Evolutionary conservation across 1,140 invertebrate genomes (phyloP), one percentile per base, ranked within the genome.

Genomic region (Pseudomyrmex dendroicus): DNA sequence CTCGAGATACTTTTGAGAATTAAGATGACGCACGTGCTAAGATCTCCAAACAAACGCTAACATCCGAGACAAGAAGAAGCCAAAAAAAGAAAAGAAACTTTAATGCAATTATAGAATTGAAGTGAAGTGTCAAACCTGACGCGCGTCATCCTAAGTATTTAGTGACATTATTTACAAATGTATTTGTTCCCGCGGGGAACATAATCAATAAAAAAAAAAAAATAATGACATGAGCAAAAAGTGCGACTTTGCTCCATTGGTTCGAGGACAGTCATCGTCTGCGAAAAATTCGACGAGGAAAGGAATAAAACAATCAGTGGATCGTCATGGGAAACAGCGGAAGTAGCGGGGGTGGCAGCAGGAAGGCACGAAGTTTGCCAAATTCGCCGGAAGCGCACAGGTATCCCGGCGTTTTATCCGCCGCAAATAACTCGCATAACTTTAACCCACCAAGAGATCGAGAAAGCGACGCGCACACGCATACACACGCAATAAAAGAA

Each of bases 361-460:
- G 95, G 63, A 95, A 96, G 90, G 95, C 95, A 76, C 94, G 95
- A 87, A 96, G 96, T 91, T 93, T 96, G 89, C 96, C 96, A 59
- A 96, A 96, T 90, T 96, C 96, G 74, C 96, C 96, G 87, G 96
- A 96, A 95, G 95, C 95, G 73, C 92, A 95, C 94, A 96, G 96
- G 95, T 96, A 88, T 82, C 20, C 20, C 12, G 22, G n/a, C 76
- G 72, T 72, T 70, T 7, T 13, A 70, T 61, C 20, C 17, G 15
- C n/a, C 44, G 25, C 25, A 17, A 80, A 22, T 70, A 61, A 15
- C n/a, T 59, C 20, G 17, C 2, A 57, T 35, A 62, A 50, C 5
- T 46, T 44, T 17, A 72, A 15, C n/a, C 4, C 0, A 35, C 35
- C 35, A 7, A 4, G 0, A 4, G 17, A 56, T 5, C 17, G 5